A percentile compares a stretch with the other conserved stretches of the same genome.
These are phyloP conservation scores for Acleris sparsana DNA, from an alignment of 2,888 invertebrate genomes.

Conservation along the genomic window DNA sequence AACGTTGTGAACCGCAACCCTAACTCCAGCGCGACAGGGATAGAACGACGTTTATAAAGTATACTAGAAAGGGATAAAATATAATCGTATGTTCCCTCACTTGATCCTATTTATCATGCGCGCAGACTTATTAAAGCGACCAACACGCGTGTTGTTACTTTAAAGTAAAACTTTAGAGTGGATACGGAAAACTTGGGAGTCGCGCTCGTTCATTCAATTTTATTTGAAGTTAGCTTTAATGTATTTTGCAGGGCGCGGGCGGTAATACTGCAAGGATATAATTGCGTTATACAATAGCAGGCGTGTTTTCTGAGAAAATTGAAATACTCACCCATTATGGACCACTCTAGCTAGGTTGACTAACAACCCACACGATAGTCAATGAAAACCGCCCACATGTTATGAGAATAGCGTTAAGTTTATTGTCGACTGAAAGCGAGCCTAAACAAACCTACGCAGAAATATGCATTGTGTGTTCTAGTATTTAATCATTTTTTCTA, in stretches of 20 bases:
- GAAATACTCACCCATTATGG: background rate
- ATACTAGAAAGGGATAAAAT: slow-evolving; percentile 27
- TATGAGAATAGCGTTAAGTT: background rate
- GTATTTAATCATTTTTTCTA: too few relatives aligned
- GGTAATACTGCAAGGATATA: background rate
- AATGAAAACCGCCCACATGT: slow-evolving; percentile 4
- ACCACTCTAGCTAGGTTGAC: background rate
- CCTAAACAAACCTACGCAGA: too few relatives aligned
- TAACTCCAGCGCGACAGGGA: slow-evolving; percentile 24
- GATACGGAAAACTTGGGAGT: slow-evolving; percentile 56
- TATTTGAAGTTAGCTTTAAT: slow-evolving; percentile 32
- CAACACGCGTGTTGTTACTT: slow-evolving; percentile 69
- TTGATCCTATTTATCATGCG: slow-evolving; percentile 80
- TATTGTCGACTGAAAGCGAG: background rate
- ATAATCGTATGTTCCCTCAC: slow-evolving; percentile 54
- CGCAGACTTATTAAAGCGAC: slow-evolving; percentile 78
- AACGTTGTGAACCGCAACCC: slow-evolving; percentile 61
- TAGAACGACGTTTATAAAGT: slow-evolving; percentile 5
- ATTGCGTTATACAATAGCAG: slow-evolving; percentile 6
- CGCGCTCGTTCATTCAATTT: slow-evolving; percentile 41
- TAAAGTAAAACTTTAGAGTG: slow-evolving; percentile 65
- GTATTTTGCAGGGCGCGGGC: slow-evolving; percentile 3
- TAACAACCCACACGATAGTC: slow-evolving; percentile 5
- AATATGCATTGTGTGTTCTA: too few relatives aligned
- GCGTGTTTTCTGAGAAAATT: slow-evolving; percentile 11